These are phyloP conservation scores for Tetraodon nigroviridis DNA, from an alignment of 2,113 vertebrate genomes.

Conservation along the genomic window DNA sequence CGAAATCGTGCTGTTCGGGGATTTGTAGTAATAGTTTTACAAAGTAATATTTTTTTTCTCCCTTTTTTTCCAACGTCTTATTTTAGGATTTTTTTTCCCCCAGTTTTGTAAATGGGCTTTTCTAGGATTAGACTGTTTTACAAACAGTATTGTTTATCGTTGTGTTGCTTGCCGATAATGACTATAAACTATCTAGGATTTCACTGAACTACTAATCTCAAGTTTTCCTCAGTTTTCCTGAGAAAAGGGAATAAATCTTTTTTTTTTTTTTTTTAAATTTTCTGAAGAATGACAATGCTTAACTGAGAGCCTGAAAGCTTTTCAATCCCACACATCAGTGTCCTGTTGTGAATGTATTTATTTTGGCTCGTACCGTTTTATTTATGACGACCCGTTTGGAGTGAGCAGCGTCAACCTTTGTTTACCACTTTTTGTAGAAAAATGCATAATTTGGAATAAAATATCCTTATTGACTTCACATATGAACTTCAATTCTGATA, in stretches of 20 bases:
- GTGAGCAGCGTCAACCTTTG: neutral
- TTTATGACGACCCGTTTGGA: conserved; percentile 37
- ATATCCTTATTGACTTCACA: conserved; percentile 7
- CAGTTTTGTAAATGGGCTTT: conserved; percentile 32
- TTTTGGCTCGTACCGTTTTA: conserved; percentile 5
- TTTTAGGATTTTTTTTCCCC: conserved; percentile 9
- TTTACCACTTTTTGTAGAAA: neutral
- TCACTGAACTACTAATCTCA: no score
- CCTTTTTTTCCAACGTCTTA: neutral
- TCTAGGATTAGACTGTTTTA: conserved; percentile 25
- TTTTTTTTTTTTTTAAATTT: no score
- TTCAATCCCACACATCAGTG: no score
- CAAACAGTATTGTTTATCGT: no score
- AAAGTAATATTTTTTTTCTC: conserved; percentile 17
- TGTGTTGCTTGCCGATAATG: no score
- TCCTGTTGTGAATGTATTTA: no score
- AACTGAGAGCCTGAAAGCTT: no score
- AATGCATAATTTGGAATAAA: conserved; percentile 16
- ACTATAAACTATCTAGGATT: no score
- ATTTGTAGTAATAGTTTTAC: neutral
- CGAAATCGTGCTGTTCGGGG: neutral
- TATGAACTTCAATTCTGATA: neutral
- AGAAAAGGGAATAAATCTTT: no score
- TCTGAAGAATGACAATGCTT: no score
- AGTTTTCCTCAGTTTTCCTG: no score